Evolutionary conservation across 2,113 vertebrate genomes (phyloP).

Genomic region (Parus major): DNA sequence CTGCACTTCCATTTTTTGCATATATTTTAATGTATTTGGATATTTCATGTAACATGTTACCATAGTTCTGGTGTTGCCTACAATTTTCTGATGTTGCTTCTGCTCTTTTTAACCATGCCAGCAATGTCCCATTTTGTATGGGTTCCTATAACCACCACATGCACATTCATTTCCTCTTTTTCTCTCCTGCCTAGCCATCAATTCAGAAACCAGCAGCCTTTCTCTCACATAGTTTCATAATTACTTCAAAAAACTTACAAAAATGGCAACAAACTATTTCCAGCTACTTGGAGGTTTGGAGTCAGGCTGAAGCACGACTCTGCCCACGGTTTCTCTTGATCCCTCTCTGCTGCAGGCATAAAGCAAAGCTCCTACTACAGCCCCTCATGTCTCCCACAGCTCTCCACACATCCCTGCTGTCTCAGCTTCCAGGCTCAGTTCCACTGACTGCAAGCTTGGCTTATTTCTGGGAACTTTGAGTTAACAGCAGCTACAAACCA

Average conservation of each 20-base stretch:
- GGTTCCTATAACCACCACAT: neutral
- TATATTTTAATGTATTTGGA: neutral
- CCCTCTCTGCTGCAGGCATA: neutral
- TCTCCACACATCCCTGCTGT: fast-evolving
- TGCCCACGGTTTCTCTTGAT: neutral
- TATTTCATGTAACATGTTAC: neutral
- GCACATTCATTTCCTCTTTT: neutral
- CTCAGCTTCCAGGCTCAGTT: neutral
- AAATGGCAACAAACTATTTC: neutral
- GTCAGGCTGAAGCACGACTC: neutral
- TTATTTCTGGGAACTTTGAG: neutral
- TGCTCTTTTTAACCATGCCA: neutral
- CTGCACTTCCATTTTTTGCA: neutral
- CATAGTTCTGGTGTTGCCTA: neutral
- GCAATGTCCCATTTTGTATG: neutral
- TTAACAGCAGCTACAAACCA: neutral
- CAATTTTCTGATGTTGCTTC: neutral
- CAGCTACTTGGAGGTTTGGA: neutral
- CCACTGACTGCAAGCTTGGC: neutral
- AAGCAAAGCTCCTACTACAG: neutral
- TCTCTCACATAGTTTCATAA: neutral
- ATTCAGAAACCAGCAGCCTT: neutral
- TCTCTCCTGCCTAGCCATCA: neutral
- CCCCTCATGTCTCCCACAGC: neutral
- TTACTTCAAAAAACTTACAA: neutral